Evolutionary conservation across 2,797 vertebrate genomes (phyloP), one percentile per base, ranked within the genome.

Genomic region (Alosa sapidissima): DNA sequence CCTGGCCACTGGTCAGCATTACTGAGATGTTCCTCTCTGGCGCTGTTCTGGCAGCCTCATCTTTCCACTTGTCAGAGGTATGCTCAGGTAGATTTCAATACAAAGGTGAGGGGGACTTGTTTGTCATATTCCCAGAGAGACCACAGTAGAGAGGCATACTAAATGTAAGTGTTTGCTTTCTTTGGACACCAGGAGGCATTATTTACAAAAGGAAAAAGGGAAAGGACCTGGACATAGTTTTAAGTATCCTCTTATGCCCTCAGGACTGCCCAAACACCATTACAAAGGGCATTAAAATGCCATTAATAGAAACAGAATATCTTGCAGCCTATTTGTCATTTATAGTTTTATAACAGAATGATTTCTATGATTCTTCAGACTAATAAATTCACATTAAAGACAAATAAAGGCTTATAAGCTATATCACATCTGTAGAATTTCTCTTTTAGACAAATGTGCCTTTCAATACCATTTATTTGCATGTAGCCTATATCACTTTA

Each of bases 161-260:
- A 21, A 47, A 47, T 78, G 16, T 16, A 58, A 58, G 65, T 36
- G 72, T n/a, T 78, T 78, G 5, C 41, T 21, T 4, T 5, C 16
- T 47, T 45, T 78, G 36, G 45, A 78, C 72, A 78, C 36, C 41
- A 78, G 72, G 72, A 45, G 72, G 72, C 72, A 78, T 78, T 47
- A 7, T 78, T 78, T 47, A 14, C 72, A 41, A 13, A 72, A 13
- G 65, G 13, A 75, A 75, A 45, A 65, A 14, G 36, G 62, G 14
- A 5, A 75, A 16, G 33, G 5, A 45, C 33, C 14, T 75, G 11
- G 33, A 13, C 11, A 75, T 45, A 14, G 33, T 19, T 13, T 41
- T 45, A 13, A 75, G 16, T 33, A 75, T 75, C 36, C 2, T 72
- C 28, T 36, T 33, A 16, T 60, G n/a, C 1, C 58, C n/a, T 62